Conservation (phyloP, 2,888 invertebrate genomes). For the Lepidocyrtinus sp. region DNA sequence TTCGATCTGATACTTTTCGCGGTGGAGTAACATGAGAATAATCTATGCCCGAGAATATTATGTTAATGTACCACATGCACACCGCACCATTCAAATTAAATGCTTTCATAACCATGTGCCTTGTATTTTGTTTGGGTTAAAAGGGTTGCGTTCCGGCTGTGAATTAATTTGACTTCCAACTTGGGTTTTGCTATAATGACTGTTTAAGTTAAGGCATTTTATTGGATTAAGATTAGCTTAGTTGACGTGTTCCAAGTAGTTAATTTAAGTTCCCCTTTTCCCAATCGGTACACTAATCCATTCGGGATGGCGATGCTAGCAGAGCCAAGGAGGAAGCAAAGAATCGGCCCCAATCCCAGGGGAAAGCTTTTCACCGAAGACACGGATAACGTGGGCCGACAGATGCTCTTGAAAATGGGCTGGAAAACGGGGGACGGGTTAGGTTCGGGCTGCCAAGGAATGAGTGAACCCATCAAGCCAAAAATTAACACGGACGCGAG, state of each 20-base stretch:
- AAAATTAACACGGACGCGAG: constrained; percentile 64
- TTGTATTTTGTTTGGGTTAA: neutral
- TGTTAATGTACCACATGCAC: neutral
- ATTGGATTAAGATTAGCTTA: neutral
- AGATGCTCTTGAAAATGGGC: constrained; percentile 65
- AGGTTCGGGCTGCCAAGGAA: constrained; percentile 63
- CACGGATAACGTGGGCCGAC: constrained; percentile 63
- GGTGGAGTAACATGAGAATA: neutral
- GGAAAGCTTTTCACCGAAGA: constrained; percentile 66
- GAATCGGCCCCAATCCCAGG: constrained; percentile 67
- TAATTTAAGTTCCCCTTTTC: neutral
- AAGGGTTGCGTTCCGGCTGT: neutral
- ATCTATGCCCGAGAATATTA: neutral
- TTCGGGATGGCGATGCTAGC: constrained; percentile 66
- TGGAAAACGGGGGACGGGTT: constrained; percentile 68
- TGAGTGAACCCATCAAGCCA: constrained; percentile 62
- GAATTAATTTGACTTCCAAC: neutral
- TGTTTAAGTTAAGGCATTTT: neutral
- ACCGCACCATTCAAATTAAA: neutral
- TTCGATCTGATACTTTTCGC: constrained; percentile 30
- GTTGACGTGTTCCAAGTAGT: neutral
- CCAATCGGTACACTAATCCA: too few relatives aligned
- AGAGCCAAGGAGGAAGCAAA: constrained; percentile 65
- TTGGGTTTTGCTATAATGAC: neutral
- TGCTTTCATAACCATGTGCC: neutral